Conservation (phyloP, 2,888 invertebrate genomes). For the Melipona beecheii region DNA sequence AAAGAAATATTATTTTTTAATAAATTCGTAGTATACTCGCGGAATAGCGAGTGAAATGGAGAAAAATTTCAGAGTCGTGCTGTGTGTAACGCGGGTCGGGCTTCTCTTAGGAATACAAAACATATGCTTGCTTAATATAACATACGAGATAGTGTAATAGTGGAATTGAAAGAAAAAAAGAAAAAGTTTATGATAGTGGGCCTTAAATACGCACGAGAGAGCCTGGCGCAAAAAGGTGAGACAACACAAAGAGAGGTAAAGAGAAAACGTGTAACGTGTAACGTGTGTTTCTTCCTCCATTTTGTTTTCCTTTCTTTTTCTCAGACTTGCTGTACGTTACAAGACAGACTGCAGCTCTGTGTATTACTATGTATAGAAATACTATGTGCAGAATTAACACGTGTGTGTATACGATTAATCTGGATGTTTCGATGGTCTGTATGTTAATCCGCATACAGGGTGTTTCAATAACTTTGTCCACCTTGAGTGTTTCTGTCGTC, state of each 20-base stretch:
- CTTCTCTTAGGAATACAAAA: constrained; percentile 60
- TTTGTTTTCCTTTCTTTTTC: neutral
- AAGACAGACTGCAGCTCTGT: constrained; percentile 55
- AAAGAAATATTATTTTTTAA: neutral
- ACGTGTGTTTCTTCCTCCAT: neutral
- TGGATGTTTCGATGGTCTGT: constrained; percentile 24
- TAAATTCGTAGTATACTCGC: neutral
- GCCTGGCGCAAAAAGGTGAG: constrained; percentile 55
- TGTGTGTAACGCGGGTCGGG: constrained; percentile 47
- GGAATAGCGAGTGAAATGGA: neutral
- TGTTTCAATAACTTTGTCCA: too few species aligned
- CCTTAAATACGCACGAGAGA: constrained; percentile 68
- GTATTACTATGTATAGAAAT: constrained; percentile 6
- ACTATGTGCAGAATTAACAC: constrained; percentile 59
- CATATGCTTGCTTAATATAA: constrained; percentile 67
- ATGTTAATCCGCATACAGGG: neutral
- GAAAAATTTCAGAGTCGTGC: constrained; percentile 47
- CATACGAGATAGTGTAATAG: constrained; percentile 49
- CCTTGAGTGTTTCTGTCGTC: too few species aligned
- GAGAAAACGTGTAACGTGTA: constrained; percentile 53
- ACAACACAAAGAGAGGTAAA: constrained; percentile 67
- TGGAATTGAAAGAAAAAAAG: constrained; percentile 21
- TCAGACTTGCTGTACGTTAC: constrained; percentile 32
- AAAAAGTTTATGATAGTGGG: constrained; percentile 60
- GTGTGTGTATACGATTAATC: constrained; percentile 53